These are phyloP conservation scores for Epinephelus fuscoguttatus DNA, from an alignment of 2,113 vertebrate genomes.

Conservation along the genomic window DNA sequence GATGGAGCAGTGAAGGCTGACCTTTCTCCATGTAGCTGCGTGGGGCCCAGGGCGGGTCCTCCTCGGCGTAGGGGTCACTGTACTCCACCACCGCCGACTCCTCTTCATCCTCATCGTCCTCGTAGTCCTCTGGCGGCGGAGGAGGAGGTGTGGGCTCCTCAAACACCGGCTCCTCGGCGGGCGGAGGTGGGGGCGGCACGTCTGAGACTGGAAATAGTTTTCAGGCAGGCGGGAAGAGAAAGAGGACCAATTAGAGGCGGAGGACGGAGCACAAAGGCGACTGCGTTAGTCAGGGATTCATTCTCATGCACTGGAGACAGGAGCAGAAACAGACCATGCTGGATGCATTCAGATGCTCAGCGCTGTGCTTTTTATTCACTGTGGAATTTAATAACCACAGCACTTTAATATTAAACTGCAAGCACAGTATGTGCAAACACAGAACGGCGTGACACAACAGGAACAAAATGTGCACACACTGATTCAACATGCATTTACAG, in stretches of 20 bases:
- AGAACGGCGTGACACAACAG: background rate
- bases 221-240: background rate
- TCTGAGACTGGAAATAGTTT: slow-evolving; percentile 88
- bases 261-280: background rate
- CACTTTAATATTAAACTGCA: background rate
- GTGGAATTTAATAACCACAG: background rate
- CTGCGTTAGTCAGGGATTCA: no score
- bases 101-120: slow-evolving; percentile 97
- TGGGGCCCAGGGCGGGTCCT: slow-evolving; percentile 98
- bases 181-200: slow-evolving; percentile 91
- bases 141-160: slow-evolving; percentile 93
- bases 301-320: slow-evolving; percentile 24
- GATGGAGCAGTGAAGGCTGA: background rate
- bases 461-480: background rate
- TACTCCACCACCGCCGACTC: slow-evolving; percentile 99
- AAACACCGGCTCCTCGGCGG: slow-evolving; percentile 89
- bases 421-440: background rate
- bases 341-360: background rate
- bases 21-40: slow-evolving; percentile 94
- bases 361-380: background rate
- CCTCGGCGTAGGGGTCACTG: slow-evolving; percentile 98
- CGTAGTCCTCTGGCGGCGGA: slow-evolving; percentile 94
- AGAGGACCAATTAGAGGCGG: background rate
- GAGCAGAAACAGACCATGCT: background rate
- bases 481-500: background rate